Conservation (phyloP, 2,113 vertebrate genomes). For the Callocephalon fimbriatum region DNA sequence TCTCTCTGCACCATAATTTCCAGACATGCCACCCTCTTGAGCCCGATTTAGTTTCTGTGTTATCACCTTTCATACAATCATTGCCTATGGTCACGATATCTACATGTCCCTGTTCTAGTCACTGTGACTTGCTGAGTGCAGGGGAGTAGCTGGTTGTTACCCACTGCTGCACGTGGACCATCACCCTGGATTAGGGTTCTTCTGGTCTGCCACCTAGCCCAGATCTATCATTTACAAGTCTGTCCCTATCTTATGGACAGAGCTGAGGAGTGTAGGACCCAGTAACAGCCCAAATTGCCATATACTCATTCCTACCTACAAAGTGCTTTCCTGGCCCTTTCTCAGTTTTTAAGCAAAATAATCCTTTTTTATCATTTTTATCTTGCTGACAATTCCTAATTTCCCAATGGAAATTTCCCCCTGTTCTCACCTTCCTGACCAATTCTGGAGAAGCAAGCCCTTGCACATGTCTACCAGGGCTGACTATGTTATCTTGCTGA, state of each 20-base stretch:
- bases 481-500: not conserved
- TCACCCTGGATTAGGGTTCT: not conserved
- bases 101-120: not conserved
- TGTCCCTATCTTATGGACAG: not conserved
- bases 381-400: not conserved
- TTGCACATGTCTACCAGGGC: not conserved
- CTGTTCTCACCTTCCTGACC: not conserved
- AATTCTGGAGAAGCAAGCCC: not conserved
- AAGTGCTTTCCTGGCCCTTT: not conserved
- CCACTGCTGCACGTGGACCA: not conserved
- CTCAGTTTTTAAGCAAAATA: not conserved
- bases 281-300: not conserved
- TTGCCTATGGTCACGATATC: not conserved
- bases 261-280: not conserved
- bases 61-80: not conserved
- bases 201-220: not conserved
- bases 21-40: not conserved
- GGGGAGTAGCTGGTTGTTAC: not conserved
- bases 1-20: slow-evolving; percentile 4
- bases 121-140: not conserved
- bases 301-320: not conserved
- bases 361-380: not conserved
- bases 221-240: not conserved
- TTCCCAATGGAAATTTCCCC: not conserved
- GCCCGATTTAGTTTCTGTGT: not conserved